Base-by-base conservation (phyloP, 1,140 invertebrate species). In the Ostrea edulis region DNA sequence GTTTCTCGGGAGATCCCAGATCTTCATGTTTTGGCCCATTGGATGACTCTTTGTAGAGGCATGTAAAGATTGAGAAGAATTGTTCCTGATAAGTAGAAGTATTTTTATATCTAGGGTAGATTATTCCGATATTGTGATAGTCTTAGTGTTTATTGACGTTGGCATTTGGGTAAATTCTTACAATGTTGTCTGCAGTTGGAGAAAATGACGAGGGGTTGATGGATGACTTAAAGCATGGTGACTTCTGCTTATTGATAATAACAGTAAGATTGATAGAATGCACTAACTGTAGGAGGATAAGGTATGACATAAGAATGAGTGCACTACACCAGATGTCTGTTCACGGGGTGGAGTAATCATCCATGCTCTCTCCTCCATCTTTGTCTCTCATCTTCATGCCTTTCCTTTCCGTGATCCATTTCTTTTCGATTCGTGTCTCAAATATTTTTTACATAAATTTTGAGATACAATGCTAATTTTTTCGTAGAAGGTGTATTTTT, bases 221-320 rank as follows among this genome's bases (percentile, higher is more conserved):
- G 68, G 68, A 77, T 35, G 68, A 35, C 22, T 77, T 77, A 11
- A 29, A 29, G 68, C 68, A 29, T 22, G 22, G 29, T 29, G 68
- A 77, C 68, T 77, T 77, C 11, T 77, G 68, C 35, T 77, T 77
- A 77, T 77, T 77, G 68, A 77, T 77, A 77, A 29, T 77, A 77
- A 77, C 68, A 35, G 29, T 77, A 77, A 77, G 68, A 77, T 77
- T 35, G 68, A 77, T 77, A 77, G 68, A 77, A 35, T 77, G 68
- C 68, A 77, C 68, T 77, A 14, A 9, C 68, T 77, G 68, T 29
- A 22, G 25, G 68, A 35, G 3, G 68, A 12, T 71, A 35, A 62
- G 58, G 17, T 77, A 77, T 77, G 68, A 77, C 68, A 77, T 77
- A 77, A 77, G 68, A 35, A 44, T 14, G 58, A 29, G 29, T 35